Evolutionary conservation across 2,797 vertebrate species (phyloP).

Genomic region (Cossypha polioptera): DNA sequence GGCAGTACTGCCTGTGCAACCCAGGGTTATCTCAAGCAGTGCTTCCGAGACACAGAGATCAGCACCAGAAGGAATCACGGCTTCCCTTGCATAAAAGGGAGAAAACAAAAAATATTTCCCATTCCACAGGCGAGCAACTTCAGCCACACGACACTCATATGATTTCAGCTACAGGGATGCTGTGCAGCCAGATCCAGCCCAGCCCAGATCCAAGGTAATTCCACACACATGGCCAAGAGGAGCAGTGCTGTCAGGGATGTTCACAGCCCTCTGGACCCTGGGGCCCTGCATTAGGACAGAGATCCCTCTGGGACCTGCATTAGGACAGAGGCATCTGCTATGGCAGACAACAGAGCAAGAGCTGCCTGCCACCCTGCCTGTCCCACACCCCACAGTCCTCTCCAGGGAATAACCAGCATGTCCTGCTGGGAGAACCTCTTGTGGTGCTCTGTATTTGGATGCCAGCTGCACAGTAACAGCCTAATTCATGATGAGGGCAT

Average conservation of each 20-base stretch:
- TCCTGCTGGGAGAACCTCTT: background rate
- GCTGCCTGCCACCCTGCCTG: background rate
- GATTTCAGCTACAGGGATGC: background rate
- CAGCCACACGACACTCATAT: background rate
- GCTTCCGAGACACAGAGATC: rapidly evolving
- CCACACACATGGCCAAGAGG: rapidly evolving
- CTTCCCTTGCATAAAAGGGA: background rate
- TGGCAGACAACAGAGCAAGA: rapidly evolving
- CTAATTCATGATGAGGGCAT: background rate
- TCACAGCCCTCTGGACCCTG: background rate
- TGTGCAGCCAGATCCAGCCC: background rate
- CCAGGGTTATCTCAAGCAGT: background rate
- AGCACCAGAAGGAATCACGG: background rate
- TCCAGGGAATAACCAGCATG: rapidly evolving
- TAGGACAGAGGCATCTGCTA: background rate
- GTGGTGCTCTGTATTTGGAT: background rate
- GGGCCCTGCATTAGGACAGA: background rate
- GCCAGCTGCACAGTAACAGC: background rate
- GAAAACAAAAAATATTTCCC: background rate
- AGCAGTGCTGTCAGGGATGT: background rate
- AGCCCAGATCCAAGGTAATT: background rate
- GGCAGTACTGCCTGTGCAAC: background rate
- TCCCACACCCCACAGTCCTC: background rate
- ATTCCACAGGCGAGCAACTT: background rate
- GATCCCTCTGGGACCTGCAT: no score